Percentiles rank a stretch among this genome's conserved stretches.
These are phyloP conservation scores for Drosophila lowei DNA, from an alignment of 1,140 invertebrate genomes.

Conservation along the genomic window DNA sequence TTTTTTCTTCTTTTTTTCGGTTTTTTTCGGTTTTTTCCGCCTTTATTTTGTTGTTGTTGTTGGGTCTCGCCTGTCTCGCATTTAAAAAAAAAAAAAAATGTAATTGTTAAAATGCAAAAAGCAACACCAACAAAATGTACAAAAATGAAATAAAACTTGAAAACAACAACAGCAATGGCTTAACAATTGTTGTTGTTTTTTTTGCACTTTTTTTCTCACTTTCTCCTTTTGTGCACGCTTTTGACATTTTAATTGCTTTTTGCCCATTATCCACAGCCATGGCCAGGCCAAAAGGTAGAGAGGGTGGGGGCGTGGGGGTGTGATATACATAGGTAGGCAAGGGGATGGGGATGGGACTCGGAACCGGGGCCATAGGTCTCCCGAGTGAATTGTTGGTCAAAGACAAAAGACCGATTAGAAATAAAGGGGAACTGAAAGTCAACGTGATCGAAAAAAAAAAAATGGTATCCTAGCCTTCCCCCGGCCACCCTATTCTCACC, in stretches of 20 bases:
- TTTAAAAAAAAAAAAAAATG: constrained; percentile 40
- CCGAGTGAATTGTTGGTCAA: too few species aligned
- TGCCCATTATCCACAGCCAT: constrained; percentile 61
- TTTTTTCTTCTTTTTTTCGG: constrained; percentile 7
- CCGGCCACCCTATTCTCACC: not conserved
- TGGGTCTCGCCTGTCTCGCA: constrained; percentile 39
- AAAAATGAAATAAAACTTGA: constrained; percentile 46
- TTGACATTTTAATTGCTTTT: constrained; percentile 81
- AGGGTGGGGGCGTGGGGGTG: not conserved
- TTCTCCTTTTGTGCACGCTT: constrained; percentile 80
- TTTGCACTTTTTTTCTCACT: constrained; percentile 77
- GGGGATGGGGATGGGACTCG: too few species aligned
- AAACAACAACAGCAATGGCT: constrained; percentile 3
- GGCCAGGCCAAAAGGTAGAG: constrained; percentile 20
- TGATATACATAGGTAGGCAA: too few species aligned
- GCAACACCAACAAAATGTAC: constrained; percentile 20
- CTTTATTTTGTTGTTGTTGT: too few species aligned
- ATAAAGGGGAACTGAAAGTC: too few species aligned
- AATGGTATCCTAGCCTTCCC: not conserved
- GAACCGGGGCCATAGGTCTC: too few species aligned
- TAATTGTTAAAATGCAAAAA: constrained; percentile 72
- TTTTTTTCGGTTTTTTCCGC: not conserved
- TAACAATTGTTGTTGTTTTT: constrained; percentile 10
- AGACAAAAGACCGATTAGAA: too few species aligned
- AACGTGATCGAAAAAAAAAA: too few species aligned